phyloP scores from a whole-genome alignment of 92 coral and sea anemone genomes.

The Chrysogorgia sp. region DNA sequence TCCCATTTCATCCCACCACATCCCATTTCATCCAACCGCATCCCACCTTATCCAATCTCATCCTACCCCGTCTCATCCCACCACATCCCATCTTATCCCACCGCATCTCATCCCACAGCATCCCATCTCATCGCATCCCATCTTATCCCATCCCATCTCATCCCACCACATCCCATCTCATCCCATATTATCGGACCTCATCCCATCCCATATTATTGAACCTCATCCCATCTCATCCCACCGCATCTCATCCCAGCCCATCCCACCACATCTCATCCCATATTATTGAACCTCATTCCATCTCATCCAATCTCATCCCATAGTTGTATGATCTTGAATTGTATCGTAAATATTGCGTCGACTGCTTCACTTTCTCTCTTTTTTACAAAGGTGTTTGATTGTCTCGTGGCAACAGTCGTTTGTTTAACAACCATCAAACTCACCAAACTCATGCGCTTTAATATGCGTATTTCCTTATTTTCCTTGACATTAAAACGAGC shows the following conservation, averaged over 20 bases:
- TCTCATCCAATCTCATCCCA: not conserved
- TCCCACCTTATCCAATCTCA: too few relatives aligned
- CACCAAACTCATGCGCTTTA: conserved; percentile 84
- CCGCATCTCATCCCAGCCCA: not conserved
- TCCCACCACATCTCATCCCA: not conserved
- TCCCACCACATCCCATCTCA: not conserved
- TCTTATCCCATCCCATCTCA: not conserved
- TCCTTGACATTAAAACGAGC: conserved; percentile 76
- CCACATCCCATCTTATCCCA: too few relatives aligned
- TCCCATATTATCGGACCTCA: not conserved
- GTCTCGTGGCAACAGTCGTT: conserved; percentile 73
- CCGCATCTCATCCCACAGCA: too few relatives aligned
- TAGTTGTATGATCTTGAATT: too few relatives aligned
- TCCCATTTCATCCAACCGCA: too few relatives aligned
- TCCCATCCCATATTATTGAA: not conserved
- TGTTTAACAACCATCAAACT: conserved; percentile 86
- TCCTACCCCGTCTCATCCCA: too few relatives aligned
- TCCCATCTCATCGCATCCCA: not conserved
- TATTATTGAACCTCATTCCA: not conserved
- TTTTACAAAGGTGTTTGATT: conserved; percentile 57
- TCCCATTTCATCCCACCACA: too few relatives aligned
- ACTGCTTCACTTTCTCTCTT: not conserved
- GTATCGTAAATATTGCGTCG: not conserved
- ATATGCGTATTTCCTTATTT: conserved; percentile 82
- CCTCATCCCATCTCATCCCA: not conserved